Conservation (phyloP, 2,888 invertebrate species). For the Coelopa pilipes region DNA sequence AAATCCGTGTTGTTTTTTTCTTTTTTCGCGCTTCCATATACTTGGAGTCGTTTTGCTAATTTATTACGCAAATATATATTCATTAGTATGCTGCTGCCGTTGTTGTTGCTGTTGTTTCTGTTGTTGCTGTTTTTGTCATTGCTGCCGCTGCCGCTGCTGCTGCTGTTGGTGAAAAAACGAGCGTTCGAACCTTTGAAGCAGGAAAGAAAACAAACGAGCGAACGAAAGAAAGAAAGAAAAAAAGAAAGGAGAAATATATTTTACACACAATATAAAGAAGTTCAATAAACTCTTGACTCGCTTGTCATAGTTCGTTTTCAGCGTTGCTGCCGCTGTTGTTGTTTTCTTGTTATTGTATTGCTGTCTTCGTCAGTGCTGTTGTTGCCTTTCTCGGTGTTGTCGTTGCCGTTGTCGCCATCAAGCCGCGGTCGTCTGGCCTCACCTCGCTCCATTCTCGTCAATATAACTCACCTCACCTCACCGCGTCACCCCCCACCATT, state of each 20-base stretch:
- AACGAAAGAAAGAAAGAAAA: slow-evolving; percentile 42
- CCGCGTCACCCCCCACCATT: not conserved
- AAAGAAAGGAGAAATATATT: slow-evolving; percentile 29
- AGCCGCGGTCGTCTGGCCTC: not conserved
- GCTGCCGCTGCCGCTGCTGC: slow-evolving; percentile 42
- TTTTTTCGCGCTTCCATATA: not conserved
- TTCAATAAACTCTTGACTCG: slow-evolving; percentile 58
- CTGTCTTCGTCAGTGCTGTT: no score
- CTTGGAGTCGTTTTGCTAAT: slow-evolving; percentile 47
- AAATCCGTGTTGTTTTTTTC: not conserved
- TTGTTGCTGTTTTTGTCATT: slow-evolving; percentile 40
- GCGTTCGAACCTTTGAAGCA: slow-evolving; percentile 22
- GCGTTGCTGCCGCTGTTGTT: slow-evolving; percentile 7
- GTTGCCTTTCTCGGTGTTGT: no score
- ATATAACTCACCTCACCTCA: not conserved
- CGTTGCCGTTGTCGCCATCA: no score
- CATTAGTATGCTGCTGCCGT: slow-evolving; percentile 47
- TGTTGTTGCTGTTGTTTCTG: slow-evolving; percentile 42
- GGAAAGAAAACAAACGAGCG: slow-evolving; percentile 42
- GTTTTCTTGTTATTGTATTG: no score
- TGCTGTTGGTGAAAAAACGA: not conserved
- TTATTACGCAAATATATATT: slow-evolving; percentile 51
- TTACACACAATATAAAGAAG: slow-evolving; percentile 46
- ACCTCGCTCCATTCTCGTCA: slow-evolving; percentile 2
- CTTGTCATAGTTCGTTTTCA: slow-evolving; percentile 31